Base-by-base conservation (phyloP, 2,888 invertebrate genomes). In the Xylota sylvarum region DNA sequence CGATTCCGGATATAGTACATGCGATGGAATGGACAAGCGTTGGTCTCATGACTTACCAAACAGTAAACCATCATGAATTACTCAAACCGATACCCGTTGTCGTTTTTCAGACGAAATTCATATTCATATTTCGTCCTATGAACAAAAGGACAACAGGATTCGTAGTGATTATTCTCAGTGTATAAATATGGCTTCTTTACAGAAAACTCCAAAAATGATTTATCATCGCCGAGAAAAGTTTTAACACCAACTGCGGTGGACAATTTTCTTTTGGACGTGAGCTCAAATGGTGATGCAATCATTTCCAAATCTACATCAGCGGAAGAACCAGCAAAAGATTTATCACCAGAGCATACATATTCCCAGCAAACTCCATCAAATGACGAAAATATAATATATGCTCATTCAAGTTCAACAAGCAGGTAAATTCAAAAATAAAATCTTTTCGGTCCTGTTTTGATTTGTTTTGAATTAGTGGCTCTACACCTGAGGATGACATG, bases 1-100 rank as follows among this genome's bases (percentile, higher is more conserved):
- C 19, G 98, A 98, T 92, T 97, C 97, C 87, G 97, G 97, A 0
- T 98, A 97, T 92, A 97, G 96, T 92, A 97, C 97, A 6, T 95
- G 96, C 89, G 97, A 97, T 92, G 96, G 96, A 0, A 93, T 96
- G 60, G 96, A 97, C 89, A 96, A 96, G 91, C 94, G 96, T 90
- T 97, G 97, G 96, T 96, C 96, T n/a, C 96, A 96, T 92, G 96
- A 97, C 94, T 93, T 89, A 77, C 90, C 91, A 50, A 94, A 94
- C 89, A 93, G 94, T 93, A 89, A 89, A 7, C 32, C 46, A 30
- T 40, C 32, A 0, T 9, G 12, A 35, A 10, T 23, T 32, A 10
- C 50, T 43, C 23, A 2, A 23, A 32, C 32, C 32, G 32, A 5
- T 32, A 6, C 32, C 32, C 7, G 32, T 32, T 32, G 32, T 32